Percentiles rank a stretch among this genome's conserved stretches.
These are phyloP conservation scores for Vanessa tameamea DNA, from an alignment of 1,140 invertebrate species.

Conservation along the genomic window DNA sequence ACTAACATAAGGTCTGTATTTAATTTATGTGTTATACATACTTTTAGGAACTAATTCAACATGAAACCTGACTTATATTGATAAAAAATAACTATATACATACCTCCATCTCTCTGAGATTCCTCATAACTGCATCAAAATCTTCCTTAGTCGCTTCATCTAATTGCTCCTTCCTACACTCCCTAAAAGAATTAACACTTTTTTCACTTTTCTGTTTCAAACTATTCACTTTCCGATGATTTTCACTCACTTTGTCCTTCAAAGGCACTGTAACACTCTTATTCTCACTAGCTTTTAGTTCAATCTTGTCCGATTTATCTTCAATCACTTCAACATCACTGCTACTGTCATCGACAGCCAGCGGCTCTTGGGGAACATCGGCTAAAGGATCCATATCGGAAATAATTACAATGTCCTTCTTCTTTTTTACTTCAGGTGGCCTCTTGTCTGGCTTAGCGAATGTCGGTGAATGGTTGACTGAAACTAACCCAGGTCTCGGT, in stretches of 20 bases:
- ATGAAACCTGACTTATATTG: neutral
- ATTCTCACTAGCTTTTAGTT: slow-evolving; percentile 48
- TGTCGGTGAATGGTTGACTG: slow-evolving; percentile 67
- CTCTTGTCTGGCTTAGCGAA: slow-evolving; percentile 72
- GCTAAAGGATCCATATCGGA: slow-evolving; percentile 66
- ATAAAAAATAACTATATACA: slow-evolving; percentile 7
- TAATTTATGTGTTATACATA: too few relatives aligned
- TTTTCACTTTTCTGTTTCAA: slow-evolving; percentile 46
- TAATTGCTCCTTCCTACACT: slow-evolving; percentile 40
- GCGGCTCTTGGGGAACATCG: slow-evolving; percentile 50
- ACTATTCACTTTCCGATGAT: slow-evolving; percentile 49
- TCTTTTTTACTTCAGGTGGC: slow-evolving; percentile 67
- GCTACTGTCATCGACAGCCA: slow-evolving; percentile 69
- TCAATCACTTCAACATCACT: slow-evolving; percentile 72
- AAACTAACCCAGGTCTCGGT: slow-evolving; percentile 59
- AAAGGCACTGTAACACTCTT: slow-evolving; percentile 69
- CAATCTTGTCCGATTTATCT: slow-evolving; percentile 60
- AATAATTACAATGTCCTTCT: slow-evolving; percentile 67
- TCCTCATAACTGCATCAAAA: slow-evolving; percentile 44
- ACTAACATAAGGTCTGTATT: too few relatives aligned
- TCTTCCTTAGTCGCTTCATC: slow-evolving; percentile 59
- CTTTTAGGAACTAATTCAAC: too few relatives aligned
- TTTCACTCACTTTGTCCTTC: slow-evolving; percentile 60
- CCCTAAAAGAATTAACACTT: slow-evolving; percentile 34
- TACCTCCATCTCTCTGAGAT: slow-evolving; percentile 42